Percentiles rank a stretch among this genome's conserved stretches.
Conservation (phyloP, 30 jellyfish, hydroid and myxozoan species). For the Turritopsis dohrnii region DNA sequence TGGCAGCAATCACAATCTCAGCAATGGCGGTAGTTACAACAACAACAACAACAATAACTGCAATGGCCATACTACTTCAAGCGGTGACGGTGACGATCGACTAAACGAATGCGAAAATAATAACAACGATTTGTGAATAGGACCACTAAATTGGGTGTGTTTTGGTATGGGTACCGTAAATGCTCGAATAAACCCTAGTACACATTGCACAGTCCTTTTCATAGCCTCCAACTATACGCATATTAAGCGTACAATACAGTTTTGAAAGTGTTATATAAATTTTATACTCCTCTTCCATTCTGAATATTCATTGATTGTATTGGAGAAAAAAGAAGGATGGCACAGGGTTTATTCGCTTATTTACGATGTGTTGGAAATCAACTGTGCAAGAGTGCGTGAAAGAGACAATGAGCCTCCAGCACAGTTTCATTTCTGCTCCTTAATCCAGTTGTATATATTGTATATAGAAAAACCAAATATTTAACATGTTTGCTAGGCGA, state of each 20-base stretch:
- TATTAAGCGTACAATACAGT: too few species aligned
- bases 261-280: too few species aligned
- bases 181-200: too few species aligned
- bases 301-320: too few species aligned
- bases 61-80: background rate
- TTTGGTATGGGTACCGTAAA: too few species aligned
- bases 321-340: too few species aligned
- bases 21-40: background rate
- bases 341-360: too few species aligned
- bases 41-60: background rate
- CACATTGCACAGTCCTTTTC: too few species aligned
- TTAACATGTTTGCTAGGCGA: background rate
- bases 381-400: background rate
- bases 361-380: background rate
- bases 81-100: background rate
- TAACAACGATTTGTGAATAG: background rate
- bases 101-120: background rate
- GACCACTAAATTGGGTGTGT: background rate
- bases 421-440: background rate
- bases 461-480: background rate
- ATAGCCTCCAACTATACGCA: too few species aligned
- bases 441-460: background rate
- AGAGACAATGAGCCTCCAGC: background rate
- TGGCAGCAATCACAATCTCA: background rate
- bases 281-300: too few species aligned